phyloP scores from a whole-genome alignment of 2,888 invertebrate genomes.

The Drosophila niveifrons region DNA sequence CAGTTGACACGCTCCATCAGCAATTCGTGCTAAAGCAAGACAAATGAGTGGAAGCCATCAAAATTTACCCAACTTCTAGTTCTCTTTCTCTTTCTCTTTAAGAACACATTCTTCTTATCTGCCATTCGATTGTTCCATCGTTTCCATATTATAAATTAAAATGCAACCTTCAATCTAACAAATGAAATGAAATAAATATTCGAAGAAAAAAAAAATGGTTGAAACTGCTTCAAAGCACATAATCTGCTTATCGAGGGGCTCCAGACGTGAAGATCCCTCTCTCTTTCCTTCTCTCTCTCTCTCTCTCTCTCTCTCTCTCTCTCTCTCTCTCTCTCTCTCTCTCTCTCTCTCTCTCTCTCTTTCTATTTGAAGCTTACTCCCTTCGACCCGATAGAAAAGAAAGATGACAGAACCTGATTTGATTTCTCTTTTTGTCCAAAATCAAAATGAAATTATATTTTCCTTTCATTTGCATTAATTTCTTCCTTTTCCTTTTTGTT shows the following conservation, averaged over 20 bases:
- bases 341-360: not conserved
- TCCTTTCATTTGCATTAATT: conserved; percentile 3
- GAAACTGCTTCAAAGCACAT: conserved; percentile 51
- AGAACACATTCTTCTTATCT: not conserved
- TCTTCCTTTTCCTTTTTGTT: conserved; percentile 1
- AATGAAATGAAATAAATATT: conserved; percentile 44
- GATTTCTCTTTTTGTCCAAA: conserved; percentile 49
- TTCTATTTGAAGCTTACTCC: no score
- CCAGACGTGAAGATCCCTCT: conserved; percentile 11
- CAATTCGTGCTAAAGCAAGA: conserved; percentile 63
- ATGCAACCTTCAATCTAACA: conserved; percentile 40
- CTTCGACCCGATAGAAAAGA: conserved; percentile 27
- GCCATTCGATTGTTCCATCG: conserved; percentile 1
- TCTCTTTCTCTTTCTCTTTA: not conserved
- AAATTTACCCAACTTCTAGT: not conserved
- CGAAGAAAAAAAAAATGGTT: conserved; percentile 41
- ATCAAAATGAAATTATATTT: conserved; percentile 61
- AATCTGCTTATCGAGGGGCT: conserved; percentile 71
- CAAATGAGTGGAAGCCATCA: conserved; percentile 50
- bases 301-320: not conserved
- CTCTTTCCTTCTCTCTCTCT: not conserved
- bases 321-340: not conserved
- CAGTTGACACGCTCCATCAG: conserved; percentile 62
- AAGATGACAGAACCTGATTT: conserved; percentile 70
- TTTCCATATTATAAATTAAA: conserved; percentile 25